These are phyloP conservation scores for Pomacea canaliculata DNA, from an alignment of 2,888 invertebrate genomes.

Conservation along the genomic window DNA sequence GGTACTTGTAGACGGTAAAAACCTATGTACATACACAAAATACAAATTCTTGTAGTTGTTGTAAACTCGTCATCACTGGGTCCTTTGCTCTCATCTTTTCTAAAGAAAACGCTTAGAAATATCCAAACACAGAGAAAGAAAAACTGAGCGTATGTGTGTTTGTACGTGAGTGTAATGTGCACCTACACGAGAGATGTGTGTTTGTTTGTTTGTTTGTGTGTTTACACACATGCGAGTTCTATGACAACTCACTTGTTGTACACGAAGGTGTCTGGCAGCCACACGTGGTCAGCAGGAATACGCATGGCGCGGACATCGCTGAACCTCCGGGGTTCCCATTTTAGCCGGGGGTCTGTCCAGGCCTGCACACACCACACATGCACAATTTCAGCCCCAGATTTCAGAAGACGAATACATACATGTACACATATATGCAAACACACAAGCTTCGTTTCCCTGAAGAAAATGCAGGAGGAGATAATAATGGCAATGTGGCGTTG, in stretches of 20 bases:
- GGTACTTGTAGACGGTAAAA: too few species aligned
- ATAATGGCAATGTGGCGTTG: too few species aligned
- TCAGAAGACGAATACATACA: too few species aligned
- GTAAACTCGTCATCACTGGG: too few species aligned
- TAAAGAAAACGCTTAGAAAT: background rate
- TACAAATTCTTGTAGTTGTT: too few species aligned
- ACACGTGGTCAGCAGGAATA: slow-evolving; percentile 78
- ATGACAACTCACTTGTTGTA: slow-evolving; percentile 76
- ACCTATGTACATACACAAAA: too few species aligned
- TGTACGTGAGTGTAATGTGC: background rate
- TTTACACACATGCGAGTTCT: background rate
- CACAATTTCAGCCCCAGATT: too few species aligned
- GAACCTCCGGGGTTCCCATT: slow-evolving; percentile 81
- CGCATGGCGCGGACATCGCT: slow-evolving; percentile 76
- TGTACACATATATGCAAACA: too few species aligned
- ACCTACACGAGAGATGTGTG: background rate
- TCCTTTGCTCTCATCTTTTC: background rate
- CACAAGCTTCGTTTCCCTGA: too few species aligned
- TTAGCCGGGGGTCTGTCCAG: slow-evolving; percentile 80
- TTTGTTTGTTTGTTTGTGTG: background rate
- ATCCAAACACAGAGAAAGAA: background rate
- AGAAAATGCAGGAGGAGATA: too few species aligned
- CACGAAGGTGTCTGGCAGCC: slow-evolving; percentile 83
- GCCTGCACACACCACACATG: slow-evolving; percentile 65
- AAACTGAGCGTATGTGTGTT: background rate